Percentiles rank a stretch among this genome's conserved stretches.
Evolutionary conservation across 1,140 invertebrate species (phyloP).

Genomic region (Asbolus verrucosus): DNA sequence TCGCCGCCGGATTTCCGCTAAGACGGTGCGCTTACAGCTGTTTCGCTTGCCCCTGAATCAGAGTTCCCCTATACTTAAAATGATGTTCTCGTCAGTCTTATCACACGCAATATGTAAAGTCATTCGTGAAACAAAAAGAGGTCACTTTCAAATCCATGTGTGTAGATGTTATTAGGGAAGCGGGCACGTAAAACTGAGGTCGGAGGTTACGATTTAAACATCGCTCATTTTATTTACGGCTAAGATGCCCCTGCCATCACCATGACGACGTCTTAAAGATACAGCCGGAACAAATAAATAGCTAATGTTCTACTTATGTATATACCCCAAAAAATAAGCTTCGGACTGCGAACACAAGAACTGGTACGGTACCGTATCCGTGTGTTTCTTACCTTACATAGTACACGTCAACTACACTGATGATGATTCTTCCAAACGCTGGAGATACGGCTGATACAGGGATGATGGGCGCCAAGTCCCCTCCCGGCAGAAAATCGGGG

Average conservation of each 20-base stretch:
- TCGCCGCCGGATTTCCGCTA: conserved; percentile 54
- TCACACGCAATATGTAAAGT: conserved; percentile 36
- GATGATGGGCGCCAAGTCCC: conserved; percentile 47
- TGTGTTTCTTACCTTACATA: too few relatives aligned
- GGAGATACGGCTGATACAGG: conserved; percentile 29
- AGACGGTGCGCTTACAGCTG: conserved; percentile 52
- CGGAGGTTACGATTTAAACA: too few relatives aligned
- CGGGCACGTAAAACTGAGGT: neutral
- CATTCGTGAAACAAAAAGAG: conserved; percentile 32
- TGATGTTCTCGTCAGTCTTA: conserved; percentile 26
- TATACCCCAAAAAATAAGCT: too few relatives aligned
- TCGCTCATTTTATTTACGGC: too few relatives aligned
- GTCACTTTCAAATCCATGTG: conserved; percentile 10
- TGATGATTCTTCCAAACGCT: conserved; percentile 15
- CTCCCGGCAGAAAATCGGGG: conserved; percentile 38
- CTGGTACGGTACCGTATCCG: too few relatives aligned
- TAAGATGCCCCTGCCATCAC: too few relatives aligned
- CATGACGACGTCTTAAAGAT: too few relatives aligned
- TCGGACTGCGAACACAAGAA: too few relatives aligned
- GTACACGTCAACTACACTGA: conserved; percentile 4
- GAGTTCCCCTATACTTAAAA: conserved; percentile 40
- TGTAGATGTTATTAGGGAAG: too few relatives aligned
- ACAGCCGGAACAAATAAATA: too few relatives aligned
- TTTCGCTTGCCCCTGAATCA: conserved; percentile 38
- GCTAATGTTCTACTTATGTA: too few relatives aligned